Base-by-base conservation (phyloP, 2,113 vertebrate species). In the Coptodon bakossiorum region DNA sequence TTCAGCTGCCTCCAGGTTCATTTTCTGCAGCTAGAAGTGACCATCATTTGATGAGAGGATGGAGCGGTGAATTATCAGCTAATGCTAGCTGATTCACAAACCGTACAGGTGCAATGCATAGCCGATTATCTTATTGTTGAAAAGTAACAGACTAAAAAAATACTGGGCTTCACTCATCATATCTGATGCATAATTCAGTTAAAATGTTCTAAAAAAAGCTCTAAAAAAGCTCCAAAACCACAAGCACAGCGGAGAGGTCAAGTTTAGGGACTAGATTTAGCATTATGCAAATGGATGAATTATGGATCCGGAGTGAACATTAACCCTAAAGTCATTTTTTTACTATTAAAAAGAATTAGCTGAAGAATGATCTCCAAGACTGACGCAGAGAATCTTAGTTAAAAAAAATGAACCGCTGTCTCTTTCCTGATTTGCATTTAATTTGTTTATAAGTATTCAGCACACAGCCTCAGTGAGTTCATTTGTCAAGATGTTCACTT, bases 1-100 rank as follows among this genome's bases (percentile, higher is more conserved):
- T 63, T 34, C 0, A 1, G 17, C 0, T 63, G 16, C 6, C 31
- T 31, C 59, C 31, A 6, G 16, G 31, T 66, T 66, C 1, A 1
- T 36, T 36, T 66, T 34, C 17, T 63, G 6, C 16, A 63, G 59
- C 16, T 36, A 63, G 59, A 36, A 63, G 59, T n/a, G 17, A 36
- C 59, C 17, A 0, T n/a, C 61, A 7, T n/a, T 0, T 61, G 29
- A 34, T 61, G 57, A 34, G 29, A 61, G 57, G 5, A 61, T 34
- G 29, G 8, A 61, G 57, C 0, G 8, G 57, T 0, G 57, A 61
- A 10, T 61, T 61, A 61, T 61, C 3, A 19, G 57, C 5, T 61
- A 2, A 61, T 63, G 31, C 2, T 4, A 36, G 59, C 61, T 1
- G 61, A 5, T 0, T 66, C 31, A 38, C 61, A 66, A 2, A 66